Evolutionary conservation across 2,888 invertebrate genomes (phyloP).

Genomic region (Unio pictorum): DNA sequence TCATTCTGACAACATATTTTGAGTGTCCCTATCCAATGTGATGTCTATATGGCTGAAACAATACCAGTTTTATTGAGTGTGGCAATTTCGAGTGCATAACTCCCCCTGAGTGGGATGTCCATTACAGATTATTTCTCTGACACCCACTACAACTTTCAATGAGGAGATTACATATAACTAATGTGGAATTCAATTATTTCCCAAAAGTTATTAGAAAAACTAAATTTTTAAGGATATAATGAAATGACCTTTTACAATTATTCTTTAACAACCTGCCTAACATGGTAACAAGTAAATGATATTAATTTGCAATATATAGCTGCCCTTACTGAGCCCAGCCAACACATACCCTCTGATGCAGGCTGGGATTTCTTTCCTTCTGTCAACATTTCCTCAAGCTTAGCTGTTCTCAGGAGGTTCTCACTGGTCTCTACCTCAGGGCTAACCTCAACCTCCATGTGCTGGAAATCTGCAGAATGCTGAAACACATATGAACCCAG

Average conservation of each 20-base stretch:
- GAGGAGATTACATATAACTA: too few species aligned
- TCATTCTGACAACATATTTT: not conserved
- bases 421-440: conserved; percentile 44
- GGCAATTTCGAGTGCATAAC: too few species aligned
- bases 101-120: too few species aligned
- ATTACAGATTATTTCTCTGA: too few species aligned
- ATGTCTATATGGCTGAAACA: too few species aligned
- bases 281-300: not conserved
- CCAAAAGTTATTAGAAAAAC: too few species aligned
- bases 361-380: conserved; percentile 59
- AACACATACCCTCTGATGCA: conserved; percentile 53
- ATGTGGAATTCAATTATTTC: too few species aligned
- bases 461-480: conserved; percentile 43
- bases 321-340: not conserved
- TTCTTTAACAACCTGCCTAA: too few species aligned
- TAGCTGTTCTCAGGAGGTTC: conserved; percentile 62
- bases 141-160: too few species aligned
- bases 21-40: too few species aligned
- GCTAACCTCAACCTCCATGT: conserved; percentile 18
- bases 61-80: too few species aligned
- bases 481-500: conserved; percentile 11
- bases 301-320: not conserved
- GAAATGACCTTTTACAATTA: too few species aligned
- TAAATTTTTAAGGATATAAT: not conserved
- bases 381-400: conserved; percentile 66